phyloP scores from a whole-genome alignment of 1,140 invertebrate species.

The Adoxophyes honmai region DNA sequence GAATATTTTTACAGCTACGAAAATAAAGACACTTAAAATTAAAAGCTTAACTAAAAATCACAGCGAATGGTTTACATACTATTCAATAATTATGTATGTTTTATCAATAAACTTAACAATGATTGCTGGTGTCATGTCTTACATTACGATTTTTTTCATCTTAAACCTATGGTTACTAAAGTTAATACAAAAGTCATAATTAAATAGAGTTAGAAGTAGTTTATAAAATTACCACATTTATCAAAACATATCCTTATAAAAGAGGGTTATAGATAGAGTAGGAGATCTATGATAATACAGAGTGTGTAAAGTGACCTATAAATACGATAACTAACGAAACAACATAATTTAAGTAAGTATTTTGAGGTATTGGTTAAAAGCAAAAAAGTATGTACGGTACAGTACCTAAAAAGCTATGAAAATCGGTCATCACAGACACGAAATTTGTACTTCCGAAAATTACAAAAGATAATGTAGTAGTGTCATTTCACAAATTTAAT shows the following conservation, averaged over 20 bases:
- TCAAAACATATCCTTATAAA: background rate
- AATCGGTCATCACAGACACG: too few relatives aligned
- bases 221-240: constrained; percentile 7
- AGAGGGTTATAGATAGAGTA: background rate
- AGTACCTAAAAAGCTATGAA: too few relatives aligned
- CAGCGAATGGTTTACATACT: constrained; percentile 39
- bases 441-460: too few relatives aligned
- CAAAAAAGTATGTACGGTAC: too few relatives aligned
- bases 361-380: too few relatives aligned
- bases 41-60: constrained; percentile 48
- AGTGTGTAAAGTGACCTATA: too few relatives aligned
- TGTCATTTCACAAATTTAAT: too few relatives aligned
- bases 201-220: background rate
- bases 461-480: too few relatives aligned
- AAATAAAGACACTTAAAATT: constrained; percentile 24
- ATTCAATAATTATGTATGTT: background rate
- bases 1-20: constrained; percentile 15
- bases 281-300: too few relatives aligned
- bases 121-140: constrained; percentile 37
- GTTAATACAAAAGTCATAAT: constrained; percentile 5
- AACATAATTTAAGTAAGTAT: too few relatives aligned
- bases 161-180: background rate
- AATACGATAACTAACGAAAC: too few relatives aligned
- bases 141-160: constrained; percentile 22
- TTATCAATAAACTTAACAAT: constrained; percentile 27